phyloP scores from a whole-genome alignment of 2,113 vertebrate genomes.

The Alethe castanea region DNA sequence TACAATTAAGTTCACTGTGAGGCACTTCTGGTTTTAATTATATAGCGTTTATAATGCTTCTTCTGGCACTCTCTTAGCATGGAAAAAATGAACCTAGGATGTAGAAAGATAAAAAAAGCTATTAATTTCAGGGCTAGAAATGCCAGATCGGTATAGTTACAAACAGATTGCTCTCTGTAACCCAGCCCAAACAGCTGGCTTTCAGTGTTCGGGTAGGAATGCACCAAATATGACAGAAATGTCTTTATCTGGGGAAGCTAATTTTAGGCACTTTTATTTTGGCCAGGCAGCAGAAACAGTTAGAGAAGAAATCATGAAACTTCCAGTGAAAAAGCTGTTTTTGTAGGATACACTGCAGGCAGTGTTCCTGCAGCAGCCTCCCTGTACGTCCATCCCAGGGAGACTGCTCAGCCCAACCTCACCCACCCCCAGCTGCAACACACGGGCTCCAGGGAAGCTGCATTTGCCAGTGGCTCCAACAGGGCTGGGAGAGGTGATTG shows the following conservation, averaged over 20 bases:
- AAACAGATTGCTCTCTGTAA: background rate
- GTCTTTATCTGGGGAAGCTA: conserved; percentile 36
- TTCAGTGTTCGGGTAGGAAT: background rate
- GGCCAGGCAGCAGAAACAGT: background rate
- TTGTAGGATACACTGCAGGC: background rate
- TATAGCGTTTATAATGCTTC: conserved; percentile 5
- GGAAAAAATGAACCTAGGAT: conserved; percentile 43
- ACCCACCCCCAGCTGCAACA: background rate
- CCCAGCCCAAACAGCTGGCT: conserved; percentile 18
- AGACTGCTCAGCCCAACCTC: background rate
- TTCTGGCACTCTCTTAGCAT: background rate
- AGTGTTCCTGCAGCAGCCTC: background rate
- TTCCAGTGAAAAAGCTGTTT: background rate
- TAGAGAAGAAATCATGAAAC: background rate
- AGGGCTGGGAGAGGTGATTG: background rate
- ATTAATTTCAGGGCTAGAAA: conserved; percentile 6
- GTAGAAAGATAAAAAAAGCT: conserved; percentile 36
- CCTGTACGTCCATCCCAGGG: fast-evolving
- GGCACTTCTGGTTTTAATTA: conserved; percentile 55
- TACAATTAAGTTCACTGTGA: conserved; percentile 39
- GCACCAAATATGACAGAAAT: conserved; percentile 52
- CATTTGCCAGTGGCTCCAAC: background rate
- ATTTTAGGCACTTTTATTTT: conserved; percentile 23
- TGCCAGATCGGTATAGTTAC: background rate
- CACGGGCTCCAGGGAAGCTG: fast-evolving